Evolutionary conservation across 2,113 vertebrate species (phyloP).

Genomic region (Saiga tatarica): DNA sequence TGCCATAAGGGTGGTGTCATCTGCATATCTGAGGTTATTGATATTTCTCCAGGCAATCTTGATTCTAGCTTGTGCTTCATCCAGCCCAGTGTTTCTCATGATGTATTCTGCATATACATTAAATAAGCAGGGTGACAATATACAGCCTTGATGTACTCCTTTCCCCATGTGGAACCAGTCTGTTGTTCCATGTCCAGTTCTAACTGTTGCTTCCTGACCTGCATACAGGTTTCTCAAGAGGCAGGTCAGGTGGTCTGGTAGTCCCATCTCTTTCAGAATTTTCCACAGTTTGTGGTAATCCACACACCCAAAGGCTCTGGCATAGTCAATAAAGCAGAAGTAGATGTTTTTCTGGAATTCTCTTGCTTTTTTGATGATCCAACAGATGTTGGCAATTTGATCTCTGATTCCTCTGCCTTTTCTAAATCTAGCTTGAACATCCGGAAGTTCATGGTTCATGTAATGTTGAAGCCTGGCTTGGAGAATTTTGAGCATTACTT

Average conservation of each 20-base stretch:
- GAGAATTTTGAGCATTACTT: neutral
- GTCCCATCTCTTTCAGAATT: neutral
- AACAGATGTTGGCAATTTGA: neutral
- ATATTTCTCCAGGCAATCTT: neutral
- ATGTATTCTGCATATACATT: neutral
- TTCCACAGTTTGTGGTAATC: neutral
- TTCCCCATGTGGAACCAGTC: neutral
- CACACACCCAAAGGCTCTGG: neutral
- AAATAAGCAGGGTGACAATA: neutral
- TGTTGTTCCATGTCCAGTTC: neutral
- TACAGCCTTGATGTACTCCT: neutral
- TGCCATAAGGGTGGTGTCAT: neutral
- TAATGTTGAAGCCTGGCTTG: neutral
- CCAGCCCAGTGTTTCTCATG: neutral
- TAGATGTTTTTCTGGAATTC: neutral
- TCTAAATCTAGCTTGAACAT: neutral
- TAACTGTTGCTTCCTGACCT: neutral
- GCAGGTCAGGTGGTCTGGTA: neutral
- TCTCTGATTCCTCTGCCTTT: neutral
- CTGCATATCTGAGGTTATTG: neutral
- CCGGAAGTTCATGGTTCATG: neutral
- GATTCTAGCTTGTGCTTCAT: neutral
- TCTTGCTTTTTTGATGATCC: neutral
- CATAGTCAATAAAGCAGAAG: neutral
- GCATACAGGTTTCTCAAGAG: neutral